phyloP scores from a whole-genome alignment of 2,888 invertebrate species.

The Horisme vitalbata region DNA sequence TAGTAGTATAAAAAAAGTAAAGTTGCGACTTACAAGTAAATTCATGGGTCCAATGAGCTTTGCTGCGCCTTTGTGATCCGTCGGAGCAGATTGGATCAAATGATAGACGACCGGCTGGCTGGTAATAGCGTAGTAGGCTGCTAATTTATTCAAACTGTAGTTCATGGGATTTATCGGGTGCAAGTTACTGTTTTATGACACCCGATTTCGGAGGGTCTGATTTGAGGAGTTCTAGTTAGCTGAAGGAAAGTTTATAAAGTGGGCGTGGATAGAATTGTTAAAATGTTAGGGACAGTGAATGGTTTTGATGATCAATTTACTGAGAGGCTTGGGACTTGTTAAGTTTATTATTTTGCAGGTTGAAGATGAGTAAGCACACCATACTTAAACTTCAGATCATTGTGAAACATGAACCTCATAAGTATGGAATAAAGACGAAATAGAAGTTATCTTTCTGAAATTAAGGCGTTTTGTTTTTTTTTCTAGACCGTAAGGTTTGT shows the following conservation, averaged over 20 bases:
- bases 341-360: too few relatives aligned
- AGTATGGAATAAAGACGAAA: too few relatives aligned
- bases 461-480: too few relatives aligned
- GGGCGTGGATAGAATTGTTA: too few relatives aligned
- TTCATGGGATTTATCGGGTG: constrained; percentile 17
- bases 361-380: too few relatives aligned
- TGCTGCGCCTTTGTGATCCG: constrained; percentile 51
- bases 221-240: constrained; percentile 21
- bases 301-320: too few relatives aligned
- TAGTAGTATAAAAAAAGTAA: too few relatives aligned
- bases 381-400: too few relatives aligned
- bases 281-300: not conserved
- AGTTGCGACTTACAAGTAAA: constrained; percentile 53
- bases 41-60: constrained; percentile 59
- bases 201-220: constrained; percentile 2
- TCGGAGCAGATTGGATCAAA: constrained; percentile 36
- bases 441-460: too few relatives aligned
- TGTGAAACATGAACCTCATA: too few relatives aligned
- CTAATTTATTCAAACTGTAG: constrained; percentile 29
- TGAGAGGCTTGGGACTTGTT: too few relatives aligned
- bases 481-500: too few relatives aligned
- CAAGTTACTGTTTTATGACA: constrained; percentile 17
- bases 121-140: constrained; percentile 28
- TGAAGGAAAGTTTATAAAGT: constrained; percentile 11
- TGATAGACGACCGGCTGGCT: constrained; percentile 27